Percentiles rank a stretch among this genome's conserved stretches.
These are phyloP conservation scores for Endotricha flammealis DNA, from an alignment of 2,888 invertebrate genomes.

Conservation along the genomic window DNA sequence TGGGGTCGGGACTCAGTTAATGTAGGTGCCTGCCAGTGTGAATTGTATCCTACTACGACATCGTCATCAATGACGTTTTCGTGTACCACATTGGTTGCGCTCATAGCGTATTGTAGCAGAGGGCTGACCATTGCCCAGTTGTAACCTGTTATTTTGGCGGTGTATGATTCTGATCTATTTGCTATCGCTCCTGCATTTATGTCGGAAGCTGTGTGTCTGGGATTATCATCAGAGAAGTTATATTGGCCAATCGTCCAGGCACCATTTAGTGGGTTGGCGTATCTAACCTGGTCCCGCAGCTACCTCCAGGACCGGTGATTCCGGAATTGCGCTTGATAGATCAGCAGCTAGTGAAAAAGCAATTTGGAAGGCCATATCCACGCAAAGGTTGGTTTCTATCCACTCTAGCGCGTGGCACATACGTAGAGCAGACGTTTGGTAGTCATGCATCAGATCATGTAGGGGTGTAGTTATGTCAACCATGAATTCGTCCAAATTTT, in stretches of 20 bases:
- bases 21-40: background rate
- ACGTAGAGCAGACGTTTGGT: background rate
- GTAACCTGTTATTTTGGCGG: background rate
- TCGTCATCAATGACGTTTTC: background rate
- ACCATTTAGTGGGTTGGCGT: background rate
- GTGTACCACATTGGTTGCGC: background rate
- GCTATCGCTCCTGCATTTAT: too few relatives aligned
- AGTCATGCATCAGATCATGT: background rate
- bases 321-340: background rate
- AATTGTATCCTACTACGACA: background rate
- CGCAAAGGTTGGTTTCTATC: background rate
- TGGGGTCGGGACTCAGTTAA: background rate
- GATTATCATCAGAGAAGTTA: background rate
- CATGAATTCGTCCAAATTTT: background rate
- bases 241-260: background rate
- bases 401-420: background rate
- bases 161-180: too few relatives aligned
- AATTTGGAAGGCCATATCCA: background rate
- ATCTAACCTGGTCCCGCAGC: too few relatives aligned
- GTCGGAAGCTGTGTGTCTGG: background rate
- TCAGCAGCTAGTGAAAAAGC: background rate
- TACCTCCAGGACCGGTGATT: background rate
- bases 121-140: background rate
- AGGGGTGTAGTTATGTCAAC: background rate
- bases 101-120: background rate